Conservation (phyloP, 2,797 vertebrate genomes). For the Acanthurus lineatus region DNA sequence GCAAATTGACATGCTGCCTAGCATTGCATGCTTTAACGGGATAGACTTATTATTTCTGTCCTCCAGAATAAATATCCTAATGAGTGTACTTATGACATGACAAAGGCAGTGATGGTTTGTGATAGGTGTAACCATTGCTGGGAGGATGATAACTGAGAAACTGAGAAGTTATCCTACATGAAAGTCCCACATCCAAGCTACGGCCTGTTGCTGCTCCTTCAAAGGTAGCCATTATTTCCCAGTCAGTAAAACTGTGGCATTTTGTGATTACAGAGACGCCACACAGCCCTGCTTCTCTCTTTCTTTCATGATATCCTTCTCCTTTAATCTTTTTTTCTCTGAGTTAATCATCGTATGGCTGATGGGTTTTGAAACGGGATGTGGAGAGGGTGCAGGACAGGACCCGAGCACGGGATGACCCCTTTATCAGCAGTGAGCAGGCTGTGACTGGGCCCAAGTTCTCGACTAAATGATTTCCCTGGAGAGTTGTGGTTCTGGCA, state of each 20-base stretch:
- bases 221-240: constrained; percentile 70
- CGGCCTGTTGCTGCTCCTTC: constrained; percentile 56
- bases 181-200: constrained; percentile 70
- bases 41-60: constrained; percentile 58
- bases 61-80: constrained; percentile 50
- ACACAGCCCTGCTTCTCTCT: constrained; percentile 35
- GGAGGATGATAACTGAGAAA: constrained; percentile 40
- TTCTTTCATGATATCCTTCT: constrained; percentile 71
- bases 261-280: constrained; percentile 63
- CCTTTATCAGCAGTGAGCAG: constrained; percentile 85
- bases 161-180: constrained; percentile 31
- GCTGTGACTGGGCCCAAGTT: constrained; percentile 71
- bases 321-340: constrained; percentile 66
- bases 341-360: constrained; percentile 74
- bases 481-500: constrained; percentile 75
- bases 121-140: constrained; percentile 43
- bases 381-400: constrained; percentile 67
- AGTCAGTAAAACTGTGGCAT: constrained; percentile 68
- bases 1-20: constrained; percentile 61
- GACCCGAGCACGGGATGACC: constrained; percentile 76
- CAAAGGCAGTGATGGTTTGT: constrained; percentile 18
- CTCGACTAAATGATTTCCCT: constrained; percentile 83
- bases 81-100: constrained; percentile 26
- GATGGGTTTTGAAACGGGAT: constrained; percentile 68
- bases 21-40: constrained; percentile 50